phyloP scores from a whole-genome alignment of 2,888 invertebrate species.

The Pterostichus madidus region DNA sequence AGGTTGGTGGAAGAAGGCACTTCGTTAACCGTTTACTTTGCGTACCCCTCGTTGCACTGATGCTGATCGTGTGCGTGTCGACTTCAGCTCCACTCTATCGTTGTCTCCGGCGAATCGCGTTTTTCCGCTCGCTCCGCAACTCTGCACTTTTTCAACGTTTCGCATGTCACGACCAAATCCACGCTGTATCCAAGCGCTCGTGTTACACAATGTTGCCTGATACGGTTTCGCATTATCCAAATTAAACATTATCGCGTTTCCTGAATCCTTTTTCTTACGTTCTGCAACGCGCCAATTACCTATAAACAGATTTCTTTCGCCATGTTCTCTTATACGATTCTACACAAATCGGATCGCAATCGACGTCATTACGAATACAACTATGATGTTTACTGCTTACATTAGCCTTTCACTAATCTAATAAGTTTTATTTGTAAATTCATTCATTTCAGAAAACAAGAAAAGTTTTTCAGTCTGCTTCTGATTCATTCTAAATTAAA shows the following conservation, averaged over 20 bases:
- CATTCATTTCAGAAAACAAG: conserved; percentile 18
- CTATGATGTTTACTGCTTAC: no score
- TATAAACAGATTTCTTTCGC: conserved; percentile 24
- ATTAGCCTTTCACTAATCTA: neutral
- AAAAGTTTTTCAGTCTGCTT: conserved; percentile 3
- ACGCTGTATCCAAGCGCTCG: neutral
- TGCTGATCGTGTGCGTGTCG: neutral
- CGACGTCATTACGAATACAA: neutral
- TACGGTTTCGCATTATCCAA: conserved; percentile 31
- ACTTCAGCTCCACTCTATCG: neutral
- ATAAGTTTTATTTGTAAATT: conserved; percentile 2
- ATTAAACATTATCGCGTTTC: conserved; percentile 20
- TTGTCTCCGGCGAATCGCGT: conserved; percentile 21
- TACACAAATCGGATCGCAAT: no score
- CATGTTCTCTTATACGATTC: neutral
- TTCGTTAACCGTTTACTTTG: neutral
- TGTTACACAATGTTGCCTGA: conserved; percentile 26
- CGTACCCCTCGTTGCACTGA: conserved; percentile 10
- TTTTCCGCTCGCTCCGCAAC: neutral
- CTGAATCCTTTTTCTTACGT: conserved; percentile 7
- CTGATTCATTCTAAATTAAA: conserved; percentile 9
- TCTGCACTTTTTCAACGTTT: conserved; percentile 33
- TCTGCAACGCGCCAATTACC: conserved; percentile 9
- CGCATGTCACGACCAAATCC: conserved; percentile 28
- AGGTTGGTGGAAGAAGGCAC: no score